Evolutionary conservation across 1,140 invertebrate genomes (phyloP).

Genomic region (Macrosteles quadrilineatus): DNA sequence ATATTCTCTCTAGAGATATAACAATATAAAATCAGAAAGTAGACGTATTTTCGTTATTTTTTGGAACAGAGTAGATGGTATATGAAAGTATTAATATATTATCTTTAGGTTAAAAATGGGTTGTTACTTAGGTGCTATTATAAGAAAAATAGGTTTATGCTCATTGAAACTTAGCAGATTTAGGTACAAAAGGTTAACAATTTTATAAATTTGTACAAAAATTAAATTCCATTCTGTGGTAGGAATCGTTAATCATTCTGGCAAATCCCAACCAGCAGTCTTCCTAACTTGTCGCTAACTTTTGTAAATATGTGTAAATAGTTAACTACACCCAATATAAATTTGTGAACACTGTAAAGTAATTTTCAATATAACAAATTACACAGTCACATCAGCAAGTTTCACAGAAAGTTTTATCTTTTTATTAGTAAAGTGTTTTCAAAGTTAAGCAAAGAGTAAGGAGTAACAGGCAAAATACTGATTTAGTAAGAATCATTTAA

Average conservation of each 20-base stretch:
- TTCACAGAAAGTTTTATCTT: no score
- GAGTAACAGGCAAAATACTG: neutral
- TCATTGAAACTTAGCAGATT: slow-evolving; percentile 14
- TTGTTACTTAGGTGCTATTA: slow-evolving; percentile 26
- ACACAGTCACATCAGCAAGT: neutral
- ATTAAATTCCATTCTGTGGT: slow-evolving; percentile 8
- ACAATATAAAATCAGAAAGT: no score
- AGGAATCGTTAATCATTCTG: neutral
- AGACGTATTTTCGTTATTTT: no score
- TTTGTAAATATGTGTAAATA: slow-evolving; percentile 23
- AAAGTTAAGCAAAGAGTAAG: neutral
- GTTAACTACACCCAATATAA: slow-evolving; percentile 8
- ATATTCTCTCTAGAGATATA: no score
- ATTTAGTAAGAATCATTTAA: neutral
- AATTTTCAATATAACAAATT: neutral
- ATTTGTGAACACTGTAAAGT: slow-evolving; percentile 10
- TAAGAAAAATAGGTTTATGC: slow-evolving; percentile 12
- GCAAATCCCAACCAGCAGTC: slow-evolving; percentile 16
- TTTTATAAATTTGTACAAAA: slow-evolving; percentile 27
- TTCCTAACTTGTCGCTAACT: slow-evolving; percentile 15
- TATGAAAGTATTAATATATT: no score
- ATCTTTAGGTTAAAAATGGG: slow-evolving; percentile 5
- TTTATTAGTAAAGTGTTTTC: no score
- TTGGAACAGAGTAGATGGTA: no score
- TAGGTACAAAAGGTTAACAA: slow-evolving; percentile 12